Percentiles rank a stretch among this genome's conserved stretches.
These are phyloP conservation scores for Collichthys lucidus DNA, from an alignment of 2,113 vertebrate genomes.

Conservation along the genomic window DNA sequence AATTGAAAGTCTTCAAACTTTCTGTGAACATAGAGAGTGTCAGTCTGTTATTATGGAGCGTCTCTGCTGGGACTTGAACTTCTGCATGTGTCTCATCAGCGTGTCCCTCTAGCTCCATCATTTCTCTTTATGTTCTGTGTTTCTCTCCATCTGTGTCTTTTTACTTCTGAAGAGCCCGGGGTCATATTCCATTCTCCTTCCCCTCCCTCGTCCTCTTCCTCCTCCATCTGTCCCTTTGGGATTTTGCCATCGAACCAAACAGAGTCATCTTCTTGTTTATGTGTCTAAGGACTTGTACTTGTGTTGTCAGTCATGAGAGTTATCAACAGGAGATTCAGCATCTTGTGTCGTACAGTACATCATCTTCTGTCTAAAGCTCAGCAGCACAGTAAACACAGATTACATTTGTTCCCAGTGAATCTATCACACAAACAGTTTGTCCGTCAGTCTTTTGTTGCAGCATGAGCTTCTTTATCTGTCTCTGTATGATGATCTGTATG, in stretches of 20 bases:
- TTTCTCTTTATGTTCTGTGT: background rate
- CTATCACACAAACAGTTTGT: background rate
- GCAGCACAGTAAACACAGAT: background rate
- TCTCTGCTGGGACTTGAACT: background rate
- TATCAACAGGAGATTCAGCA: background rate
- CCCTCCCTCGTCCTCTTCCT: background rate
- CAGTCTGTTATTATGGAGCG: background rate
- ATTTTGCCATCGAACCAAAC: conserved; percentile 31
- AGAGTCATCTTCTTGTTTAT: conserved; percentile 25
- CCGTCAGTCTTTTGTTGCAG: background rate
- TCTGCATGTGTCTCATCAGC: background rate
- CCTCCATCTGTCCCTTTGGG: conserved; percentile 65
- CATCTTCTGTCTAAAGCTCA: background rate
- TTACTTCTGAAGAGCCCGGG: conserved; percentile 45
- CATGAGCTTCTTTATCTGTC: background rate
- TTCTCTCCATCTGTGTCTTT: conserved; percentile 1
- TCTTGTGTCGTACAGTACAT: background rate
- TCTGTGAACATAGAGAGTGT: background rate
- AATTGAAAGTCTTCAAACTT: background rate
- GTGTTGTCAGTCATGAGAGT: background rate
- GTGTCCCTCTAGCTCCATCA: background rate
- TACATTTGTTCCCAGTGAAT: background rate
- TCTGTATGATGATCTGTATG: background rate
- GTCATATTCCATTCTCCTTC: conserved; percentile 59
- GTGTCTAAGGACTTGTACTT: background rate